These are phyloP conservation scores for Phenacoccus solenopsis DNA, from an alignment of 1,140 invertebrate species.

Conservation along the genomic window DNA sequence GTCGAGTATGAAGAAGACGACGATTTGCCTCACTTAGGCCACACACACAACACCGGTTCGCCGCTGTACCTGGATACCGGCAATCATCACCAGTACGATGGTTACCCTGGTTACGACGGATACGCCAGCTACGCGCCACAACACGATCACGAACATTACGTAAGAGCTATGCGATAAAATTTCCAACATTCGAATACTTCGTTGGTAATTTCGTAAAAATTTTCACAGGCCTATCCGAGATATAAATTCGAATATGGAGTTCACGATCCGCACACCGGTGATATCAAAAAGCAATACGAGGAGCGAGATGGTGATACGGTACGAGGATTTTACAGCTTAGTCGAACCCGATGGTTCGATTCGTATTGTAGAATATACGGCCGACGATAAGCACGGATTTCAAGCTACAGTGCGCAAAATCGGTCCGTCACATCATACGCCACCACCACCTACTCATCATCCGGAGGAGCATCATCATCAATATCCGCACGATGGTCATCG, in stretches of 20 bases:
- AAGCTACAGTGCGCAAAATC: conserved; percentile 22
- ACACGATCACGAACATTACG: conserved; percentile 30
- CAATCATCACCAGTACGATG: conserved; percentile 37
- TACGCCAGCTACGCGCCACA: conserved; percentile 26
- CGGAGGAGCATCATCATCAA: conserved; percentile 7
- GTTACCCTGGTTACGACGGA: conserved; percentile 8
- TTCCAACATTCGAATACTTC: background rate
- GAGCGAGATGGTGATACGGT: conserved; percentile 28
- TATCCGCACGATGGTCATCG: background rate
- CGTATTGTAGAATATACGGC: conserved; percentile 31
- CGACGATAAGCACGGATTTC: conserved; percentile 26
- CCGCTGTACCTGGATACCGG: conserved; percentile 33
- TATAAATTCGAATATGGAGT: conserved; percentile 34
- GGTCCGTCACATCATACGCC: conserved; percentile 18
- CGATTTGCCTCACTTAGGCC: conserved; percentile 33
- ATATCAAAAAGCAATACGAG: conserved; percentile 33
- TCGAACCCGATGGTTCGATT: conserved; percentile 30
- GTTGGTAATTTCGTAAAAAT: background rate
- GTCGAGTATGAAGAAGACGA: conserved; percentile 45
- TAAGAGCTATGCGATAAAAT: conserved; percentile 22
- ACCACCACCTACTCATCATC: conserved; percentile 11
- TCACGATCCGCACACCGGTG: conserved; percentile 32
- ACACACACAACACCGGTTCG: conserved; percentile 33
- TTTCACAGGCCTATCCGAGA: conserved; percentile 26
- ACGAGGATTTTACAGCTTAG: conserved; percentile 24